phyloP scores from a whole-genome alignment of 2,797 vertebrate species.

The Orestias chungarensis region DNA sequence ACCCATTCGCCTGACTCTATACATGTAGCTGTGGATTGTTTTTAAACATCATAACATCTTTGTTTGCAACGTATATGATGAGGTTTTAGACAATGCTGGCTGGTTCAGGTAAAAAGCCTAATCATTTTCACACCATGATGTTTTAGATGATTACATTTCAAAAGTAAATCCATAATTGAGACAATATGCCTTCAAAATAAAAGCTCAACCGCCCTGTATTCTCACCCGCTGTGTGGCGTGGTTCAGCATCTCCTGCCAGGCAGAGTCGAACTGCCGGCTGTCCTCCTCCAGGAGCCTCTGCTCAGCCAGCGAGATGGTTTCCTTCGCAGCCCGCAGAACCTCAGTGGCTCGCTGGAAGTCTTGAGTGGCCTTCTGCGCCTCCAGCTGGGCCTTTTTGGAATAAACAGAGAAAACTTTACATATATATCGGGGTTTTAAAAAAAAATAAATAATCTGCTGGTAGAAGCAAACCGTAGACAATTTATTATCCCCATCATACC shows the following conservation, averaged over 20 bases:
- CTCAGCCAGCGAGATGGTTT: conserved; percentile 94
- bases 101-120: not conserved
- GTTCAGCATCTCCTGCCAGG: conserved; percentile 99
- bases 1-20: not conserved
- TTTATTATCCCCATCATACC: too few relatives aligned
- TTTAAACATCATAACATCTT: too few relatives aligned
- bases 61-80: not conserved
- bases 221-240: conserved; percentile 94
- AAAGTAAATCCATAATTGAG: not conserved
- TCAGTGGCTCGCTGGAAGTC: conserved; percentile 96
- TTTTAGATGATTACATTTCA: too few relatives aligned
- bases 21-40: too few relatives aligned
- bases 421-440: not conserved
- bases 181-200: not conserved
- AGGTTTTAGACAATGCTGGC: not conserved
- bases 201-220: not conserved
- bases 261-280: conserved; percentile 93
- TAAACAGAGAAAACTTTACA: not conserved
- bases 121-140: not conserved
- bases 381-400: conserved; percentile 89
- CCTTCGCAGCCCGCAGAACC: conserved; percentile 93
- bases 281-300: conserved; percentile 94
- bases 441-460: not conserved
- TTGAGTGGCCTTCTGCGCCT: conserved; percentile 93
- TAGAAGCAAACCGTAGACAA: too few relatives aligned